These are phyloP conservation scores for Electrona antarctica DNA, from an alignment of 2,113 vertebrate species.

Conservation along the genomic window DNA sequence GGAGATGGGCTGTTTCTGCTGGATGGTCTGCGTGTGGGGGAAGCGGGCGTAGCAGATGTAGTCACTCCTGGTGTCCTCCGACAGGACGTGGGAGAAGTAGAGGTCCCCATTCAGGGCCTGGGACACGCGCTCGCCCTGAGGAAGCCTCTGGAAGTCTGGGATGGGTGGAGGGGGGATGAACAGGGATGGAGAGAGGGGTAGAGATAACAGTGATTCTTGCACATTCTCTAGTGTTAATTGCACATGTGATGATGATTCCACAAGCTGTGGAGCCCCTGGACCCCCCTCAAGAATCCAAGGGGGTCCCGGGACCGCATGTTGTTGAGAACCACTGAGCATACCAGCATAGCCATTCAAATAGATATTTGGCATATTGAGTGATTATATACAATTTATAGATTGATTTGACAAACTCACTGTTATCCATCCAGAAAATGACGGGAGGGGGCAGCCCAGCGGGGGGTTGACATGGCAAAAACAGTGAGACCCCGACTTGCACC, in stretches of 20 bases:
- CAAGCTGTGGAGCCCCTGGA: no score
- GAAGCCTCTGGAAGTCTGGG: conserved; percentile 90
- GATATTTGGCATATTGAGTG: no score
- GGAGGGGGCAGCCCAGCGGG: conserved; percentile 92
- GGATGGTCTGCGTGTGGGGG: conserved; percentile 96
- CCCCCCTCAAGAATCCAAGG: no score
- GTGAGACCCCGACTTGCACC: conserved; percentile 84
- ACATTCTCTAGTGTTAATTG: no score
- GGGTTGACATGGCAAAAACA: conserved; percentile 90
- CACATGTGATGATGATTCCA: no score
- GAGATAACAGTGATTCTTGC: not conserved
- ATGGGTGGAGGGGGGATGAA: not conserved
- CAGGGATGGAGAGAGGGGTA: not conserved
- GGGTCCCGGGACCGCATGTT: no score
- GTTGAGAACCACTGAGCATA: no score
- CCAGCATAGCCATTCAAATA: no score
- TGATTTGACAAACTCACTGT: conserved; percentile 82
- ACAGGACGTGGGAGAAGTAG: conserved; percentile 94
- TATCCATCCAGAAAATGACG: conserved; percentile 99
- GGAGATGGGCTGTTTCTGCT: conserved; percentile 98
- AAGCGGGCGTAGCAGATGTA: conserved; percentile 99
- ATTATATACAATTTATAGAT: not conserved
- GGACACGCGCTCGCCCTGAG: conserved; percentile 89
- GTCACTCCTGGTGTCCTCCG: conserved; percentile 89
- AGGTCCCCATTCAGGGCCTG: conserved; percentile 96